Base-by-base conservation (phyloP, 2,797 vertebrate genomes). In the Sarcoramphus papa region DNA sequence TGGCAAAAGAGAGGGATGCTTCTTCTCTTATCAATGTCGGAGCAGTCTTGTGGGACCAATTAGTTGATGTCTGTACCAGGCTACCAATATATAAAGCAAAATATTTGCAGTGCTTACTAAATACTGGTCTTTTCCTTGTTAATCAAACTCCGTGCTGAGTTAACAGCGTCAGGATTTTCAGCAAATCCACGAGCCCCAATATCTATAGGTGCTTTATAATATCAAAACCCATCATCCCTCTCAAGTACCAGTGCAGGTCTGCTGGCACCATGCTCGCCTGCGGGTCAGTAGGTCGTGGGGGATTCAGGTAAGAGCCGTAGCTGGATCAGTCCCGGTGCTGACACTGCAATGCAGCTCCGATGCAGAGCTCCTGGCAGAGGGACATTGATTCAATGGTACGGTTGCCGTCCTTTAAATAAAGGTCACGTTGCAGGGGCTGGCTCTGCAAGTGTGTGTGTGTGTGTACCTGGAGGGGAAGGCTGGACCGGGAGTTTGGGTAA, bases 271-370 rank as follows among this genome's bases (percentile, higher is more conserved):
- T 1, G 0, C 41, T 76, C 4, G 7, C 64, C 43, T 1, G 4
- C 0, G n/a, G 70, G 92, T 73, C 90, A 41, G 85, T 5, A 57
- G 94, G 92, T 88, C 41, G 2, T 2, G 33, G 47, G 2, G 47
- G 60, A 21, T 30, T 23, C 37, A 31, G 91, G 78, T 37, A 69
- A 18, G 77, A 48, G 85, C 92, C 13, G 70, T 31, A 56, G 88
- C 37, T 33, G 88, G 82, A 94, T 87, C 56, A 5, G 85, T 50
- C 89, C 94, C 14, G 7, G 24, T 90, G 96, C 96, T 89, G 97
- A 86, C 89, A 84, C 97, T 97, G 97, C 97, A 97, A 95, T 97
- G 97, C 97, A 97, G 97, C 93, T 96, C 91, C 81, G 14, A 95
- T 92, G 97, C 97, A 97, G 96, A 90, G 91, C 92, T 95, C 62